These are phyloP conservation scores for Pantelozetes paolii DNA, from an alignment of 2,888 invertebrate species.

Conservation along the genomic window DNA sequence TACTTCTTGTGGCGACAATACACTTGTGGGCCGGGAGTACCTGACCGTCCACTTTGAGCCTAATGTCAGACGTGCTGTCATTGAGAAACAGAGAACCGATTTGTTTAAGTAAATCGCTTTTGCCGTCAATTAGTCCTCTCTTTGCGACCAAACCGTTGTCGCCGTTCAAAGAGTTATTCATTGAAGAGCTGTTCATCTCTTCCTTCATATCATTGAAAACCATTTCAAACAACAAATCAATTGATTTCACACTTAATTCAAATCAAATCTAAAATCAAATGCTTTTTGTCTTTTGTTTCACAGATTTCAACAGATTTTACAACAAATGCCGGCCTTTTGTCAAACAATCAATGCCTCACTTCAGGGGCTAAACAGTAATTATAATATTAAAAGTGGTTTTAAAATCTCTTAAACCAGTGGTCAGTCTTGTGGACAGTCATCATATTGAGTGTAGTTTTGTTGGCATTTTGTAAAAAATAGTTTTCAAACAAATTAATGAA, in stretches of 20 bases:
- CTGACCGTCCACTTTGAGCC: constrained; percentile 11
- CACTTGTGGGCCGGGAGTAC: constrained; percentile 20
- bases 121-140: constrained; percentile 23
- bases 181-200: background rate
- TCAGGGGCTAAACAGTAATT: too few relatives aligned
- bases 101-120: constrained; percentile 16
- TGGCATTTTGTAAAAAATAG: too few relatives aligned
- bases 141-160: background rate
- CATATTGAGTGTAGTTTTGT: too few relatives aligned
- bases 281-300: constrained; percentile 6
- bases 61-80: constrained; percentile 13
- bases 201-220: constrained; percentile 11
- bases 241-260: too few relatives aligned
- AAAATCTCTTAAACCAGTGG: too few relatives aligned
- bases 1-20: constrained; percentile 7
- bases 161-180: background rate
- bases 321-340: background rate
- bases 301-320: background rate
- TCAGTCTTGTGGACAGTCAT: too few relatives aligned
- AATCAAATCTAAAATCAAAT: too few relatives aligned
- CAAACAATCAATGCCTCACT: background rate
- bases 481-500: too few relatives aligned
- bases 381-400: too few relatives aligned
- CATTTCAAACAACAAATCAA: background rate
- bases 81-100: constrained; percentile 17